Conservation (phyloP, 2,113 vertebrate genomes). For the Glareola pratincola region DNA sequence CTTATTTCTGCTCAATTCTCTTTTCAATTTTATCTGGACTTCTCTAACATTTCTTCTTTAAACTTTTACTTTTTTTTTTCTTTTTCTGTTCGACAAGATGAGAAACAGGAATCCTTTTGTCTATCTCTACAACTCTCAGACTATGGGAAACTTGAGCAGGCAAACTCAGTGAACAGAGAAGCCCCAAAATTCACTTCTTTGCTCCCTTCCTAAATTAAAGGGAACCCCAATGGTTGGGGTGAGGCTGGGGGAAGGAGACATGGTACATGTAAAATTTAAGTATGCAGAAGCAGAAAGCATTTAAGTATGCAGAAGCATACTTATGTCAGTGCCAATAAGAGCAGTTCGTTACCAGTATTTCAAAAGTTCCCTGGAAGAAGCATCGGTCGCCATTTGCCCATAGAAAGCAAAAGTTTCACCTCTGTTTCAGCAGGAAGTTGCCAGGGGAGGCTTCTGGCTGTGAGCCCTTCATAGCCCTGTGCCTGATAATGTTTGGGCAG, state of each 20-base stretch:
- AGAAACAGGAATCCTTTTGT: neutral
- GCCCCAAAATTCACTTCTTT: neutral
- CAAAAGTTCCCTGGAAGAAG: neutral
- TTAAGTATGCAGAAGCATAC: neutral
- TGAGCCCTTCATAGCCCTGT: neutral
- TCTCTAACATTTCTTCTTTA: neutral
- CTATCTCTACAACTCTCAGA: neutral
- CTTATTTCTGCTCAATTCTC: neutral
- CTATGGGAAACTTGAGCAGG: neutral
- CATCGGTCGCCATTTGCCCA: neutral
- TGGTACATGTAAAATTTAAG: neutral
- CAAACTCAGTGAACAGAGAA: neutral
- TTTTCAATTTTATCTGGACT: neutral
- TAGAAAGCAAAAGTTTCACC: neutral
- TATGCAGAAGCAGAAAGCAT: neutral
- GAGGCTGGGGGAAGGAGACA: neutral
- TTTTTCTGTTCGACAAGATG: neutral
- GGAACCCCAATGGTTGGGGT: neutral
- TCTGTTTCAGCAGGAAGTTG: neutral
- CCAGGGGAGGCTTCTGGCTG: neutral
- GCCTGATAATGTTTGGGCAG: neutral
- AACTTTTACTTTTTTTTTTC: neutral
- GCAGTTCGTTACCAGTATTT: neutral
- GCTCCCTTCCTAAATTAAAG: neutral
- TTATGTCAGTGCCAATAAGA: neutral